Evolutionary conservation across 2,113 vertebrate genomes (phyloP).

Genomic region (Antechinus stuartii): DNA sequence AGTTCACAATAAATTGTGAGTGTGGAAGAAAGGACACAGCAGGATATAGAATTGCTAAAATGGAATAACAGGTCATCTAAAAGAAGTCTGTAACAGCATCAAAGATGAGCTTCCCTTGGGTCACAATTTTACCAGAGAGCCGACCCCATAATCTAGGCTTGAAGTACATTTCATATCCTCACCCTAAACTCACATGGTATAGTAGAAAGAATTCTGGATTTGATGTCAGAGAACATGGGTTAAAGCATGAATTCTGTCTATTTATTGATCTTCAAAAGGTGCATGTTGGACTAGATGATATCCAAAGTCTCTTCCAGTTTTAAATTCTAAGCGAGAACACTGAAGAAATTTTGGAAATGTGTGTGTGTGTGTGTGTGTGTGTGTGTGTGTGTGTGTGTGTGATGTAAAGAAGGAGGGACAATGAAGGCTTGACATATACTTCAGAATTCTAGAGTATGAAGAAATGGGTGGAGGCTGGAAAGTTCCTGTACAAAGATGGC

Average conservation of each 20-base stretch:
- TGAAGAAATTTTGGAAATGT: not conserved
- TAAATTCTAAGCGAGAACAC: not conserved
- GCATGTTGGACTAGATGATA: not conserved
- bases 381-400: not conserved
- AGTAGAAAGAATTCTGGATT: not conserved
- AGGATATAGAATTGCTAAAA: not conserved
- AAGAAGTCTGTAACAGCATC: not conserved
- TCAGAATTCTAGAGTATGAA: not conserved
- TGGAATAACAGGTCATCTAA: not conserved
- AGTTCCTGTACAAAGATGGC: not conserved
- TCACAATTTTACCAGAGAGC: not conserved
- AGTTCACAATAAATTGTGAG: not conserved
- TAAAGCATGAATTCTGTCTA: not conserved
- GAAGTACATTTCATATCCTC: not conserved
- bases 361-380: not conserved
- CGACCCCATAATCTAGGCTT: not conserved
- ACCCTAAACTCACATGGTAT: not conserved
- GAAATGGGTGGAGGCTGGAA: not conserved
- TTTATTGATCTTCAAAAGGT: not conserved
- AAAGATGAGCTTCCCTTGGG: not conserved
- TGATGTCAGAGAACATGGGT: not conserved
- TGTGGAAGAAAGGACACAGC: not conserved
- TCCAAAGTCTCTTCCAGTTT: not conserved
- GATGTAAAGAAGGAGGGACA: too few relatives aligned
- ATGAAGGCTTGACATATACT: not conserved